Evolutionary conservation across 2,888 invertebrate genomes (phyloP).

Genomic region (Agrotis exclamationis): DNA sequence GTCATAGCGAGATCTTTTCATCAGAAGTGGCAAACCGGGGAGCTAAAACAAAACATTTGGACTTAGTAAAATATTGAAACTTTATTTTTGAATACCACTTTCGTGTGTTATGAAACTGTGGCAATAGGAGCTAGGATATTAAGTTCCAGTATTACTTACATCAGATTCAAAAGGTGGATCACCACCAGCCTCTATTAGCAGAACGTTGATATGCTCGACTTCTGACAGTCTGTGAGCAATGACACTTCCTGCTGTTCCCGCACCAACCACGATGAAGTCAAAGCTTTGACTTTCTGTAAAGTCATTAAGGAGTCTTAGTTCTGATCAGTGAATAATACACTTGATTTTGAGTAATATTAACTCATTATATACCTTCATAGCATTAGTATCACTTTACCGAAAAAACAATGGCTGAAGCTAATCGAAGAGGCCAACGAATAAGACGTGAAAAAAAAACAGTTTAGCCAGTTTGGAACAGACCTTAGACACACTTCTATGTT

Average conservation of each 20-base stretch:
- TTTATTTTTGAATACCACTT: neutral
- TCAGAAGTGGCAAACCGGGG: conserved; percentile 65
- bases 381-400: too few species aligned
- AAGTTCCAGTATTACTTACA: conserved; percentile 56
- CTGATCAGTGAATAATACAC: neutral
- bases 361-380: too few species aligned
- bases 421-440: too few species aligned
- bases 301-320: neutral
- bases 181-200: conserved; percentile 73
- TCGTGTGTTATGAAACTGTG: neutral
- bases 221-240: conserved; percentile 71
- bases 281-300: conserved; percentile 61
- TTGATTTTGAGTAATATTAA: too few species aligned
- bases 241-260: conserved; percentile 71
- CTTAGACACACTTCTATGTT: too few species aligned
- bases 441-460: too few species aligned
- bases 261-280: conserved; percentile 71
- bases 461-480: too few species aligned
- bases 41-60: conserved; percentile 59
- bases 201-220: conserved; percentile 59
- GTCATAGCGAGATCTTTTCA: conserved; percentile 66
- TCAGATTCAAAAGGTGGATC: conserved; percentile 70
- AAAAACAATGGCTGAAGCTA: too few species aligned
- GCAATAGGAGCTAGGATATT: neutral
- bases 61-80: neutral